Percentiles rank a stretch among this genome's conserved stretches.
phyloP scores from a whole-genome alignment of 2,113 vertebrate genomes.

The Gasterosteus nipponicus region DNA sequence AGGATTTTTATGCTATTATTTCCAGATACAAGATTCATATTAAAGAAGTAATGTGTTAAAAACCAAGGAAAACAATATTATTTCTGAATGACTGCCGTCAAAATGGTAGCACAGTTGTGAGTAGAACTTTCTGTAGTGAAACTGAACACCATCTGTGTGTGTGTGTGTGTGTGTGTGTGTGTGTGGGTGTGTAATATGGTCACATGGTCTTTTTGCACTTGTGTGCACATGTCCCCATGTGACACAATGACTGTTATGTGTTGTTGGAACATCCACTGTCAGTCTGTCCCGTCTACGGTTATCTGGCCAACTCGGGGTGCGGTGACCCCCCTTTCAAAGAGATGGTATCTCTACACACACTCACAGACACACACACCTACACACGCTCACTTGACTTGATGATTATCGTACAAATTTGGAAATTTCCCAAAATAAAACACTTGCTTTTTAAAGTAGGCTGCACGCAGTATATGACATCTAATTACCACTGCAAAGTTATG shows the following conservation, averaged over 20 bases:
- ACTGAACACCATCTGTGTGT: conserved; percentile 51
- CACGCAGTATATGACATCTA: conserved; percentile 27
- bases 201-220: conserved; percentile 58
- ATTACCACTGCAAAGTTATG: conserved; percentile 44
- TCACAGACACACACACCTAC: conserved; percentile 34
- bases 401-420: conserved; percentile 11
- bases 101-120: conserved; percentile 1
- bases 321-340: conserved; percentile 14
- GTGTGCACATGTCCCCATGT: conserved; percentile 55
- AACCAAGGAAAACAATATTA: neutral
- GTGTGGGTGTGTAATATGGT: conserved; percentile 6
- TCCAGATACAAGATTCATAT: neutral
- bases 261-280: conserved; percentile 26
- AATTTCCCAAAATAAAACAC: conserved; percentile 2
- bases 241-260: conserved; percentile 49
- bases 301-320: conserved; percentile 26
- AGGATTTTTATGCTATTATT: neutral
- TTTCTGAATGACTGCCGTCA: neutral
- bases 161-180: conserved; percentile 26
- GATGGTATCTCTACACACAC: conserved; percentile 16
- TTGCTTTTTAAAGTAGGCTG: conserved; percentile 1
- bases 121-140: conserved; percentile 18
- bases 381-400: conserved; percentile 23
- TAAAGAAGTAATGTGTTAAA: neutral
- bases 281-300: conserved; percentile 29